Percentiles rank a stretch among this genome's conserved stretches.
These are phyloP conservation scores for Gasteruption jaculator DNA, from an alignment of 2,888 invertebrate genomes.

Conservation along the genomic window DNA sequence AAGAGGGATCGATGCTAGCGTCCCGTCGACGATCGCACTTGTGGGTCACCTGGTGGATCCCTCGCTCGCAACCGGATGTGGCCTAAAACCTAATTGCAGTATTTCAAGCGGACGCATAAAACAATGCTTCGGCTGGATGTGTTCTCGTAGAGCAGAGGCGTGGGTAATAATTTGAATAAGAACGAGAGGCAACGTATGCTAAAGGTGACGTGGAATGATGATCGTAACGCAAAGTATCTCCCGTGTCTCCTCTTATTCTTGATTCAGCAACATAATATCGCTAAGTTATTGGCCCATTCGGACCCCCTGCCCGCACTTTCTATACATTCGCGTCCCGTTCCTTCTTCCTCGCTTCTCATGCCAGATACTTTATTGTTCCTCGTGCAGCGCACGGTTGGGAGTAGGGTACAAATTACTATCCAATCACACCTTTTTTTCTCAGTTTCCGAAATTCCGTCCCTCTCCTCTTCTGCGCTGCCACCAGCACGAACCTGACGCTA, in stretches of 20 bases:
- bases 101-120: no score
- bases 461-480: no score
- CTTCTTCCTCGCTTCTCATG: constrained; percentile 31
- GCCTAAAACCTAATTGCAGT: no score
- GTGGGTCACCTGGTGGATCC: no score
- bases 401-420: constrained; percentile 22
- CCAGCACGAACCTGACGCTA: no score
- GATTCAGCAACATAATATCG: constrained; percentile 40
- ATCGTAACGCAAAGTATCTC: constrained; percentile 36
- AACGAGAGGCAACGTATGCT: constrained; percentile 39
- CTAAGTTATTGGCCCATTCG: constrained; percentile 43
- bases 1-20: no score
- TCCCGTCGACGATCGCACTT: no score
- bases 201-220: constrained; percentile 17
- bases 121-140: no score
- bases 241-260: constrained; percentile 36
- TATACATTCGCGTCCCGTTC: constrained; percentile 35
- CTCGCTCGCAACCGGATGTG: no score
- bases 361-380: constrained; percentile 28
- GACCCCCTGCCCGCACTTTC: constrained; percentile 41
- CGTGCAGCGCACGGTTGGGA: constrained; percentile 13
- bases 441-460: no score
- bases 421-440: constrained; percentile 17
- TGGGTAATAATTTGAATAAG: constrained; percentile 38
- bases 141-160: constrained; percentile 16